Base-by-base conservation (phyloP, 2,113 vertebrate genomes). In the Chiloscyllium plagiosum region DNA sequence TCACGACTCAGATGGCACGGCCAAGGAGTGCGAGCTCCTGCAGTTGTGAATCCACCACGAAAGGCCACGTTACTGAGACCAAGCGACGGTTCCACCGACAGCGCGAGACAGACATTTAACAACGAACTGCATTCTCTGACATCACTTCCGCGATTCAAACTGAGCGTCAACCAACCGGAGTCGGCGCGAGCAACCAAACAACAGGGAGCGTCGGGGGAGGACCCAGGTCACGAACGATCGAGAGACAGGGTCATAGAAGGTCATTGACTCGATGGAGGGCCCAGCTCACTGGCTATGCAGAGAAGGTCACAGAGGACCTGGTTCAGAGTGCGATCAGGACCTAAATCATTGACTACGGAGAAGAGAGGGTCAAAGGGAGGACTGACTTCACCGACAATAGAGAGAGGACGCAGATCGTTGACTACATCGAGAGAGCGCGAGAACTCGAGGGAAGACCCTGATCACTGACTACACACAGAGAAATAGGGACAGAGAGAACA, bases 101-200 rank as follows among this genome's bases (percentile, higher is more conserved):
- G 37, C n/a, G 47, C 19, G 1, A 47, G 5, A 37, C 92, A 0
- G 93, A 24, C 68, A 69, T 70, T 94, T 47, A 94, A 70, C 42
- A 50, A 94, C 66, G 66, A 70, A 12, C 37, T 5, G 6, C 17
- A 10, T 37, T 1, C 13, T 26, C 6, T 70, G 66, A 70, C 93
- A 7, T 94, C 93, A 94, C 68, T 70, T 94, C 93, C 93, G 93
- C 37, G 7, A 70, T 50, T 94, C 47, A 50, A 94, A 94, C 68
- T 0, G 1, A 50, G 66, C 66, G 66, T 37, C 65, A 69, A 94
- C n/a, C 1, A 4, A 47, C 1, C 19, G 15, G 68, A 26, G 22
- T 29, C 37, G 37, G 72, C 66, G 65, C 93, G 56, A 83, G 80
- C 19, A 61, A 17, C 65, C 52, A 5, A 83, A 20, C 37, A 6